Evolutionary conservation across 2,113 vertebrate genomes (phyloP).

Genomic region (Pseudorectes ferrugineus): DNA sequence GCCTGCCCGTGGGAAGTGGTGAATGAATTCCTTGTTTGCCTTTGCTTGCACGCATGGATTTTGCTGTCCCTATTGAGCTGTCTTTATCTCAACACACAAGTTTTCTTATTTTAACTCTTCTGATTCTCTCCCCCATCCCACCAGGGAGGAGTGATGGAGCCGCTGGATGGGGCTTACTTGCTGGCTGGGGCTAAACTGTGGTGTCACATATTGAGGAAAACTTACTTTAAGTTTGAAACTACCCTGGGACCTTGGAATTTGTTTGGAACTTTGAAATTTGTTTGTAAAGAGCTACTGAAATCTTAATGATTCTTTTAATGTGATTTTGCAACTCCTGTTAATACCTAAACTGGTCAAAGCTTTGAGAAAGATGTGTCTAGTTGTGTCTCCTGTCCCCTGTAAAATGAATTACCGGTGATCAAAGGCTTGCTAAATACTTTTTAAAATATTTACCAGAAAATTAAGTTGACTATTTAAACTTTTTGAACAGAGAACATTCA

Average conservation of each 20-base stretch:
- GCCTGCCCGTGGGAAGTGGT: too few species aligned
- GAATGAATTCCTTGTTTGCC: not conserved
- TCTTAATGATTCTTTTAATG: not conserved
- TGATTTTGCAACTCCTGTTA: not conserved
- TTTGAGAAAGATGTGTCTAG: not conserved
- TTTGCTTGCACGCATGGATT: not conserved
- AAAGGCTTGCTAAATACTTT: not conserved
- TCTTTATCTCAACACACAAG: not conserved
- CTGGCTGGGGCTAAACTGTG: not conserved
- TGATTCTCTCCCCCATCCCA: not conserved
- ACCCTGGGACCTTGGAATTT: not conserved
- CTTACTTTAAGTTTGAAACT: not conserved
- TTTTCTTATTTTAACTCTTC: not conserved
- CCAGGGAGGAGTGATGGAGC: not conserved
- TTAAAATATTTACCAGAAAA: not conserved
- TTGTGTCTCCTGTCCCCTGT: not conserved
- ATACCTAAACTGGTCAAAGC: not conserved
- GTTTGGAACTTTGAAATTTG: not conserved
- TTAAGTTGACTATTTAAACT: not conserved
- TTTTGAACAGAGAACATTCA: not conserved
- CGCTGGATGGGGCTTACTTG: not conserved
- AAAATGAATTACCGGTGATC: not conserved
- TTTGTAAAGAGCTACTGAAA: not conserved
- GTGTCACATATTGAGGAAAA: not conserved
- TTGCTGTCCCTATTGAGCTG: not conserved